Conservation (phyloP, 2,888 invertebrate genomes). For the Papilio gigon region DNA sequence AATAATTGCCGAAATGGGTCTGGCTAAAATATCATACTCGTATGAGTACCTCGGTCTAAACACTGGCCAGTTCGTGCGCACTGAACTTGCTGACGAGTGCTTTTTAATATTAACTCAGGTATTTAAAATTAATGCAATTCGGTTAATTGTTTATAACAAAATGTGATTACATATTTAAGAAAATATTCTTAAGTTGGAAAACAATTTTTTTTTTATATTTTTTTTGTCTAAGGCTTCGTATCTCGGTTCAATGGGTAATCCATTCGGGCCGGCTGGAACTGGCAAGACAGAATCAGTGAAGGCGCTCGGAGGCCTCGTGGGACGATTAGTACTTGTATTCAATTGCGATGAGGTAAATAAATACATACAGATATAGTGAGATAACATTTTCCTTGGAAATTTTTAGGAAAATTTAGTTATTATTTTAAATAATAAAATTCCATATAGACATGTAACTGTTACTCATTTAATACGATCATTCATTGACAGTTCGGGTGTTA, state of each 20-base stretch:
- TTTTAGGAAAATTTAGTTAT: too few relatives aligned
- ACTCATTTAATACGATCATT: too few relatives aligned
- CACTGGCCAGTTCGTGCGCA: conserved; percentile 96
- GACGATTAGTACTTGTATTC: conserved; percentile 96
- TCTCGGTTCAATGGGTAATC: conserved; percentile 98
- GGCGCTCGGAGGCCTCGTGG: conserved; percentile 94
- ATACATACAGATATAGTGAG: too few relatives aligned
- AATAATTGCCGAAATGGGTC: conserved; percentile 93
- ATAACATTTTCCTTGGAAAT: too few relatives aligned
- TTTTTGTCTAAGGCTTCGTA: conserved; percentile 88
- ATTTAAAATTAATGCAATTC: neutral
- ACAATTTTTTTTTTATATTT: neutral
- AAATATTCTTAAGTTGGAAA: neutral
- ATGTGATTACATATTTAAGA: neutral
- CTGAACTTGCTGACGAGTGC: conserved; percentile 97
- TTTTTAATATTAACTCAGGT: conserved; percentile 97
- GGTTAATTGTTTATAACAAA: neutral
- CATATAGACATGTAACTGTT: too few relatives aligned
- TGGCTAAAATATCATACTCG: conserved; percentile 96
- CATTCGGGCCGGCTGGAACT: conserved; percentile 99
- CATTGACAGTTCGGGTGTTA: too few relatives aligned
- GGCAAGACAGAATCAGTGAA: conserved; percentile 99
- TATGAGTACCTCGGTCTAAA: conserved; percentile 99
- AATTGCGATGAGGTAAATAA: conserved; percentile 95
- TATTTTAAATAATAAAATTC: too few relatives aligned